Base-by-base conservation (phyloP, 2,113 vertebrate species). In the Haemorhous mexicanus region DNA sequence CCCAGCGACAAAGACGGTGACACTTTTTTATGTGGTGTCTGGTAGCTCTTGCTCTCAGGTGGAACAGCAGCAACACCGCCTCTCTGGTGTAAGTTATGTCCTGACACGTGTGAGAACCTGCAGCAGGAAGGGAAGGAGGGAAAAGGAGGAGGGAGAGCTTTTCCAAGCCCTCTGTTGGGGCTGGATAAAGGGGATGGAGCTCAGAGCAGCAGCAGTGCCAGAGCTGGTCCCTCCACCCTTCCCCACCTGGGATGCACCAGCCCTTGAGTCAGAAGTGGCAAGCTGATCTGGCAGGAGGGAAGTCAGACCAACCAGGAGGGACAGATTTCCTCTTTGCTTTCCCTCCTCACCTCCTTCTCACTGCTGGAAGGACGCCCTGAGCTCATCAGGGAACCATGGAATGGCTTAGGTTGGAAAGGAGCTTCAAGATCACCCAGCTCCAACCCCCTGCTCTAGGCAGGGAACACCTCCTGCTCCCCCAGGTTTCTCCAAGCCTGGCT, bases 301-400 rank as follows among this genome's bases (percentile, higher is more conserved):
- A 23, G 5, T 27, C 47, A 74, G 22, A 41, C 6, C 46, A 35
- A 4, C 13, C 2, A 2, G 0, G 0, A 76, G 44, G 49, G 64
- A 27, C 30, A 66, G 35, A 24, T 67, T 77, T 72, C n/a, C 50
- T 70, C 66, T 67, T 64, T 50, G 41, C 58, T 75, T 68, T 64
- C 50, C 37, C 39, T 76, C 72, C 77, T 74, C 6, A 2, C 6
- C 4, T 32, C n/a, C 44, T 52, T 62, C 56, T 58, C 33, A 10
- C 3, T 68, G 72, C 62, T 24, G 55, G 28, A 77, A 82, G 58
- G 15, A 78, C 43, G 49, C 24, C 33, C 79, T 16, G 23, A 72
- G 75, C 28, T 63, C 12, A 2, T 16, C 66, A 47, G 3, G 2
- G 55, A 53, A 9, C 4, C 16, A 3, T 1, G 7, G 70, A 46